Percentiles rank a stretch among this genome's conserved stretches.
These are phyloP conservation scores for Crax fasciolata DNA, from an alignment of 2,797 vertebrate genomes.

Conservation along the genomic window DNA sequence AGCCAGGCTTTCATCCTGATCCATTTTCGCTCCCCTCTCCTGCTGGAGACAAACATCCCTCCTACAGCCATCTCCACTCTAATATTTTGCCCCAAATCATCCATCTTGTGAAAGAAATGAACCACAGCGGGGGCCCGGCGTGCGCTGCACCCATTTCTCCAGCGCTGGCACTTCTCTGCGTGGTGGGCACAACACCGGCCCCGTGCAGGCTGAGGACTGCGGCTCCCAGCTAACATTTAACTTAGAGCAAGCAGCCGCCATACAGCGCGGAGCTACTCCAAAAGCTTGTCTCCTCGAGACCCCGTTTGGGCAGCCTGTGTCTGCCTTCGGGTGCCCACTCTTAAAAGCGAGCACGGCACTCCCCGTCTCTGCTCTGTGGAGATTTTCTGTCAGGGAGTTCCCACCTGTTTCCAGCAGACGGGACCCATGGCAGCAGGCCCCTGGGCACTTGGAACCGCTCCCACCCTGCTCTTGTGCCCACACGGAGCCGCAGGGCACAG, in stretches of 20 bases:
- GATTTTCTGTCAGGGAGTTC: background rate
- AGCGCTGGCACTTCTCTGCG: background rate
- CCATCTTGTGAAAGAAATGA: rapidly evolving
- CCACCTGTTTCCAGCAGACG: background rate
- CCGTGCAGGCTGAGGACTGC: no score
- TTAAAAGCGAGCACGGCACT: background rate
- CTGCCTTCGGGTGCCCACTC: background rate
- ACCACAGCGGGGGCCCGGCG: rapidly evolving
- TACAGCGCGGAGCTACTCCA: background rate
- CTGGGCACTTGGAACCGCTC: background rate
- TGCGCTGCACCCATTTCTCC: background rate
- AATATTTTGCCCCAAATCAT: background rate
- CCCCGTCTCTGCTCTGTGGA: background rate
- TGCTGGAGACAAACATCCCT: background rate
- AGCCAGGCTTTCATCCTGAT: background rate
- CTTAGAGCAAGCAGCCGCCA: background rate
- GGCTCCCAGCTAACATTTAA: rapidly evolving
- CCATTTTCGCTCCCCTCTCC: background rate
- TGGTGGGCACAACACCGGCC: background rate
- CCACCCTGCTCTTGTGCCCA: background rate
- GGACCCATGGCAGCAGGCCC: background rate
- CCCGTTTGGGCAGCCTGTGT: background rate
- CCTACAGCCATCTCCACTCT: background rate
- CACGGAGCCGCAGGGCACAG: background rate
- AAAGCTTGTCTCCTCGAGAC: background rate